These are phyloP conservation scores for Gallinago jamesoni DNA, from an alignment of 2,113 vertebrate genomes.

Conservation along the genomic window DNA sequence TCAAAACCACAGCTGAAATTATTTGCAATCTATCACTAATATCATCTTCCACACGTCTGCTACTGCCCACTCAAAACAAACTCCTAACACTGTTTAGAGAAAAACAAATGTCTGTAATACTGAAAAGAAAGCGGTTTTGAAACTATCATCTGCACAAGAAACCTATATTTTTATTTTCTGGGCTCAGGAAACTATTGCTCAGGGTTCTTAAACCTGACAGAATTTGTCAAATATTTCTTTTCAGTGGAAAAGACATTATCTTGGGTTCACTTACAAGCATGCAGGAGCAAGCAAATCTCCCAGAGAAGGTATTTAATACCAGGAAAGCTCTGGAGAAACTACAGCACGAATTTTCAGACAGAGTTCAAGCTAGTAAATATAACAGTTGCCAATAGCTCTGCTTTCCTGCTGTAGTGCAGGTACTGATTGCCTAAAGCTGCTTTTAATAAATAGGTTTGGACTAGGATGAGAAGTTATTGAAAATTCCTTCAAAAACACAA, in stretches of 20 bases:
- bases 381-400: neutral
- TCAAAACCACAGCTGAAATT: neutral
- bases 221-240: neutral
- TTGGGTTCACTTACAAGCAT: neutral
- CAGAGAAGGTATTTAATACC: neutral
- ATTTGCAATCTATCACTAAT: neutral
- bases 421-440: neutral
- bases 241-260: neutral
- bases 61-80: neutral
- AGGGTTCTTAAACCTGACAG: neutral
- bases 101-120: neutral
- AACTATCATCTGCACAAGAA: neutral
- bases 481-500: neutral
- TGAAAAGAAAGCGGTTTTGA: neutral
- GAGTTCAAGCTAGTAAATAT: slow-evolving; percentile 9
- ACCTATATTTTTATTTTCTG: neutral
- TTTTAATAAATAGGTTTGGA: neutral
- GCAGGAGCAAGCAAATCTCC: neutral
- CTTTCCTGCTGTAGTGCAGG: neutral
- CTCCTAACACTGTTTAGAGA: neutral
- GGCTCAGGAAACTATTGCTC: neutral
- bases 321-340: neutral
- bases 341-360: neutral
- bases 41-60: neutral
- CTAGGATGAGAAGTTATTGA: neutral